Evolutionary conservation across 2,888 invertebrate species (phyloP).

Genomic region (Hydraecia micacea): DNA sequence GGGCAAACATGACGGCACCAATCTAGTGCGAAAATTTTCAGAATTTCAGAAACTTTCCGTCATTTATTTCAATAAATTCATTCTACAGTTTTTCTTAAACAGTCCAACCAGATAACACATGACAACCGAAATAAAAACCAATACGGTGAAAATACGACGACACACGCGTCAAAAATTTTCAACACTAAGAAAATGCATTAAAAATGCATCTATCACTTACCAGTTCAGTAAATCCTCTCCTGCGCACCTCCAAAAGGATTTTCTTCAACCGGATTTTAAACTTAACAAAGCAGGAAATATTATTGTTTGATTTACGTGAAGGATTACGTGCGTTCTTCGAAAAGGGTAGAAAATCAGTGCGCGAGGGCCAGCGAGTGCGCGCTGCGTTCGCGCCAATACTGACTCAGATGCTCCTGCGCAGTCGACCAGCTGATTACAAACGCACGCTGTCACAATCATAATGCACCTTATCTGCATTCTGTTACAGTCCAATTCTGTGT

Average conservation of each 20-base stretch:
- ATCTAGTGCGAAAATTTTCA: background rate
- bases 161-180: constrained; percentile 11
- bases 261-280: background rate
- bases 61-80: background rate
- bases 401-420: constrained; percentile 75
- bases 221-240: constrained; percentile 26
- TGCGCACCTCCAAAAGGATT: constrained; percentile 1
- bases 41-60: background rate
- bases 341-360: constrained; percentile 71
- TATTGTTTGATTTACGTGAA: constrained; percentile 45
- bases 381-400: constrained; percentile 83
- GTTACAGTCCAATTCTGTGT: constrained; percentile 39
- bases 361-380: constrained; percentile 70
- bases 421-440: constrained; percentile 78
- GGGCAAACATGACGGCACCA: background rate
- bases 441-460: constrained; percentile 60
- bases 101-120: background rate
- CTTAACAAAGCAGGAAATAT: background rate
- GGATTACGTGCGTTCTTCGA: constrained; percentile 58
- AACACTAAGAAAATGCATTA: background rate
- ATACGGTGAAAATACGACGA: background rate
- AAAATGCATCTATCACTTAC: constrained; percentile 39
- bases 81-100: background rate
- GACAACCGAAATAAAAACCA: background rate
- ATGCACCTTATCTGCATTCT: constrained; percentile 46